Evolutionary conservation across 2,797 vertebrate species (phyloP), one percentile per base, ranked within the genome.

Genomic region (Pipistrellus pipistrellus): DNA sequence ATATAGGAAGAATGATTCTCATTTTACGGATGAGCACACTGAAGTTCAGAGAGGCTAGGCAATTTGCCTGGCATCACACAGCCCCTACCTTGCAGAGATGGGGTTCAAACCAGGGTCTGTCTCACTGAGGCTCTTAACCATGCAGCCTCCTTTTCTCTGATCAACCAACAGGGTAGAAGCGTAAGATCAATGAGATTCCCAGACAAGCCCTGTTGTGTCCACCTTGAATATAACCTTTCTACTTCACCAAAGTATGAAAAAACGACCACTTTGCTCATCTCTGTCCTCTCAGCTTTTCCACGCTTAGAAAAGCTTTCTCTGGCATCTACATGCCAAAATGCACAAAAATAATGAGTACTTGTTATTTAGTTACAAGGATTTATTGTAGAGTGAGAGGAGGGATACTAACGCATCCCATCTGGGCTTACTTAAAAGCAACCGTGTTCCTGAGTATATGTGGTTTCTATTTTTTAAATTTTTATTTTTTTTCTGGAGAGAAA

Each of bases 281-380:
- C 48, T 83, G 4, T 17, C n/a, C 55, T 73, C 55, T 84, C 55
- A 51, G 4, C 41, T 87, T 78, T 46, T n/a, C n/a, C 66, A 15
- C 18, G 82, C 77, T 48, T 46, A 90, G 88, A 90, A 93, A 93
- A 93, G 48, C 55, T 81, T n/a, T 48, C 46, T 38, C 62, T 89
- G 46, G 32, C 77, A 92, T 93, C 88, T 77, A 15, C 48, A 9
- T 80, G 44, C 44, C 44, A 44, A 44, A 44, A 11, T 44, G 59
- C 18, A 21, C 25, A 68, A 88, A 68, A 92, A 88, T 92, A 95
- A 76, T 23, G 84, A 90, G 14, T 77, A 84, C 93, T 59, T 96
- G 46, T 86, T 95, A 95, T 91, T 96, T 92, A 95, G 94, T 96
- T 92, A 90, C 76, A 83, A 95, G 55, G 59, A 94, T 93, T 96